Evolutionary conservation across 2,113 vertebrate species (phyloP), one percentile per base, ranked within the genome.

Genomic region (Gulo gulo): DNA sequence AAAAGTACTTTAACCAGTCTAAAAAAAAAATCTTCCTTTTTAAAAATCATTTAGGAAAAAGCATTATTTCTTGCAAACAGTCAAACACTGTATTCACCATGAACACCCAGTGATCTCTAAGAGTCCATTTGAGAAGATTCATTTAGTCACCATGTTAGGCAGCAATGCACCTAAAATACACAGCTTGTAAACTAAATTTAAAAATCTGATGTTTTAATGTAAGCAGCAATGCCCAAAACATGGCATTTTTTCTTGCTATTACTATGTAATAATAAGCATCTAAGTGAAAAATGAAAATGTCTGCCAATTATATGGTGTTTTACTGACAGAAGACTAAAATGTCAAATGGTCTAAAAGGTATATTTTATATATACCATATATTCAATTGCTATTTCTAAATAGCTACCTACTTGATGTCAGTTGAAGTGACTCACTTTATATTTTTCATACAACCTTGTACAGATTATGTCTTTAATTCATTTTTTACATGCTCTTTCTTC

Each of bases 221-320:
- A 94, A 87, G 14, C 31, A 73, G 18, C 31, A 55, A 3, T 74
- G 4, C 67, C 23, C 12, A 86, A 88, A 88, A 79, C 3, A 65
- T 1, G 42, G 42, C 10, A 86, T 42, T 79, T 79, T 81, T 88
- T 85, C 9, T 78, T 59, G 20, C 11, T 88, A 34, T 80, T 69
- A 29, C 57, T 91, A 79, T 8, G 16, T 74, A 65, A 89, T 26
- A 89, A 82, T 81, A 93, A 88, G 3, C 2, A 79, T 39, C 31
- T 10, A 87, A 71, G n/a, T 50, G 26, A 95, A 97, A 82, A 90
- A 29, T 59, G 7, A 93, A 96, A 93, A 85, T 45, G 12, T 29
- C 13, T 87, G 15, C 65, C 50, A 91, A 61, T 76, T 94, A 65
- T 67, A 50, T 8, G 13, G 14, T 50, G 16, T 57, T 91, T 81